Conservation (phyloP, 2,113 vertebrate genomes). For the Zosterops hypoxanthus region DNA sequence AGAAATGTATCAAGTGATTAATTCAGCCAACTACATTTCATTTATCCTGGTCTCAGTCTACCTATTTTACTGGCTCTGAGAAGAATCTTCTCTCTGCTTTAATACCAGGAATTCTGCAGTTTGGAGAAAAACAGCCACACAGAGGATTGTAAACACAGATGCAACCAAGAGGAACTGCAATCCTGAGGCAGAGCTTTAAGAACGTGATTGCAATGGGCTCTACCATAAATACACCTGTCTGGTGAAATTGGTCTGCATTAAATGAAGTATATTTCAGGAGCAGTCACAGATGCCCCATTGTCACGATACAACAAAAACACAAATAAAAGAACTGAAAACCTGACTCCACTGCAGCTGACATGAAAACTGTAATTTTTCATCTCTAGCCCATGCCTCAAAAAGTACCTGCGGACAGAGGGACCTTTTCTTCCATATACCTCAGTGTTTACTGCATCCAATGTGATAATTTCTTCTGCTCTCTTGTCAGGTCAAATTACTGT, state of each 20-base stretch:
- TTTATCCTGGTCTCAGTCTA: neutral
- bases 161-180: neutral
- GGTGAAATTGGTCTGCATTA: neutral
- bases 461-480: neutral
- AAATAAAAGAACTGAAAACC: neutral
- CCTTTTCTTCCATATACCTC: neutral
- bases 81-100: neutral
- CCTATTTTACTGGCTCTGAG: neutral
- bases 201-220: neutral
- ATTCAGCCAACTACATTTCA: neutral
- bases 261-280: neutral
- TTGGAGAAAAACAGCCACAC: neutral
- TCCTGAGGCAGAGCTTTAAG: neutral
- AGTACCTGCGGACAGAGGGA: neutral
- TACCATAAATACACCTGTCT: neutral
- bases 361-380: neutral
- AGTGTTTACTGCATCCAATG: neutral
- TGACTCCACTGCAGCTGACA: neutral
- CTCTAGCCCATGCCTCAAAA: neutral
- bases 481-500: neutral
- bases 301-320: neutral
- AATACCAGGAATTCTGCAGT: neutral
- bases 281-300: neutral
- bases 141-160: neutral
- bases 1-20: neutral